Conservation (phyloP, 2,888 invertebrate species). For the Eudasyphora cyanicolor region DNA sequence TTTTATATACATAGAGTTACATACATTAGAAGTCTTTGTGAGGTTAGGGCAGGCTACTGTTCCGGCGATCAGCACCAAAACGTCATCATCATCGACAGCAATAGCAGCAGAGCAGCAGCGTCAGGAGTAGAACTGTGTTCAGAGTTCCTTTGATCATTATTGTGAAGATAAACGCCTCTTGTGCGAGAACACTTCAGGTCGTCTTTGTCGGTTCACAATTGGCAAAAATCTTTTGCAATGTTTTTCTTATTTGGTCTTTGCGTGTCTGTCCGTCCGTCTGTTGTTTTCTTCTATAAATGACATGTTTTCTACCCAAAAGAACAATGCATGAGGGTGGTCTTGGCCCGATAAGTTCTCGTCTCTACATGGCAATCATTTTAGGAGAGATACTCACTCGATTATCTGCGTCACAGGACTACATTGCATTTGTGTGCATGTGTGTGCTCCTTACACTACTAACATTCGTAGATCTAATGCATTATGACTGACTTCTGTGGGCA, state of each 20-base stretch:
- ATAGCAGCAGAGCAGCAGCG: neutral
- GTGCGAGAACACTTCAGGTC: constrained; percentile 57
- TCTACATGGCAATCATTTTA: constrained; percentile 17
- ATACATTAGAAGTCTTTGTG: constrained; percentile 39
- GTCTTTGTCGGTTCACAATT: constrained; percentile 55
- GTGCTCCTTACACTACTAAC: no score
- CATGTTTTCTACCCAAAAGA: constrained; percentile 53
- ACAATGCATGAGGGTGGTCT: constrained; percentile 65
- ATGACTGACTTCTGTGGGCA: constrained; percentile 54
- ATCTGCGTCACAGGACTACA: neutral
- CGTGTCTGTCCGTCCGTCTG: neutral
- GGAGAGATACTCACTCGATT: constrained; percentile 30
- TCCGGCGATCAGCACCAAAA: constrained; percentile 48
- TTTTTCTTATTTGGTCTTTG: constrained; percentile 38
- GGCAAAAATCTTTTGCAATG: constrained; percentile 61
- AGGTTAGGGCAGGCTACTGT: constrained; percentile 56
- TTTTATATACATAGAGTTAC: neutral
- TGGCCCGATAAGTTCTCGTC: no score
- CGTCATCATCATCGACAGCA: constrained; percentile 23
- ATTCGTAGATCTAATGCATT: constrained; percentile 29
- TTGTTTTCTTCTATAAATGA: constrained; percentile 50
- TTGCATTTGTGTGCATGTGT: neutral
- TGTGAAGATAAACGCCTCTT: constrained; percentile 61
- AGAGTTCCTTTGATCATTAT: constrained; percentile 21
- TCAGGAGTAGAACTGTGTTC: neutral